phyloP scores from a whole-genome alignment of 2,113 vertebrate genomes.

The Lutjanus erythropterus region DNA sequence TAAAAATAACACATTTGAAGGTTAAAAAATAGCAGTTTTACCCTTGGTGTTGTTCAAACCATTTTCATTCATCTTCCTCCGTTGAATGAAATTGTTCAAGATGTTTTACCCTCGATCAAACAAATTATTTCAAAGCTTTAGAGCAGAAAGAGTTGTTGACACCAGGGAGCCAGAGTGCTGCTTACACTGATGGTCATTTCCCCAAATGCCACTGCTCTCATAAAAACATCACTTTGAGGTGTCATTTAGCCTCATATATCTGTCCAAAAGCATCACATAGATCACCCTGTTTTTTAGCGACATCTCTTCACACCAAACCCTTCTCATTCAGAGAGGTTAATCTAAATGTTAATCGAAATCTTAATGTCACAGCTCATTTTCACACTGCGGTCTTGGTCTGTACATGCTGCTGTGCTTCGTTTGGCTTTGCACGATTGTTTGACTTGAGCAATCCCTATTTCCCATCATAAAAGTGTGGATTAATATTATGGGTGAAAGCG shows the following conservation, averaged over 20 bases:
- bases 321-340: constrained; percentile 45
- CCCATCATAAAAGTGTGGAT: constrained; percentile 24
- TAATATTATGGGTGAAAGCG: constrained; percentile 20
- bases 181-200: constrained; percentile 19
- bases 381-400: constrained; percentile 13
- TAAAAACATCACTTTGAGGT: constrained; percentile 44
- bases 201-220: constrained; percentile 34
- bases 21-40: background rate
- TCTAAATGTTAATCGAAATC: constrained; percentile 51
- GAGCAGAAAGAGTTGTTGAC: constrained; percentile 4
- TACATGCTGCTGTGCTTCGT: background rate
- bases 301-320: constrained; percentile 24
- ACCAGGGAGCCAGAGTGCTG: background rate
- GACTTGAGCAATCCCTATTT: constrained; percentile 40
- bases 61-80: background rate
- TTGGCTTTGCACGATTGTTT: constrained; percentile 43
- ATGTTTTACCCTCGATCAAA: background rate
- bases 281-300: constrained; percentile 37
- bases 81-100: constrained; percentile 9
- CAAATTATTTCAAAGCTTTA: background rate
- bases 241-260: constrained; percentile 48
- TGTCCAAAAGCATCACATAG: constrained; percentile 40
- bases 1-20: background rate
- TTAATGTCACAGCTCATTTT: constrained; percentile 28
- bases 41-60: background rate